Conservation (phyloP, 2,797 vertebrate species). For the Semotilus atromaculatus region DNA sequence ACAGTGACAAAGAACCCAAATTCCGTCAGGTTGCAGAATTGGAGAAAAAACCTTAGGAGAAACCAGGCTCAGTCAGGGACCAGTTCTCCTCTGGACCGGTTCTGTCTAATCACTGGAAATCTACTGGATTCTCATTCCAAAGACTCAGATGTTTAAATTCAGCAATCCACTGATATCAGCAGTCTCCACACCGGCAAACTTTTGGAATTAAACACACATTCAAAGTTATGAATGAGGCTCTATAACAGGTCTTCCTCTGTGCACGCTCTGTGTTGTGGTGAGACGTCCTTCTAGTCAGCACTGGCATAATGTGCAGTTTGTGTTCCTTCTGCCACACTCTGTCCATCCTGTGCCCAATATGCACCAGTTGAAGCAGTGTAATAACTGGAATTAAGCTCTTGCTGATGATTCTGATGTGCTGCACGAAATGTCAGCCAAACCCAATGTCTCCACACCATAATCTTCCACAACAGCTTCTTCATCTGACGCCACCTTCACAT, state of each 20-base stretch:
- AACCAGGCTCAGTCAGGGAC: neutral
- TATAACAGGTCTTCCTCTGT: neutral
- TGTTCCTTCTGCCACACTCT: conserved; percentile 63
- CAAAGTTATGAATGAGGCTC: conserved; percentile 20
- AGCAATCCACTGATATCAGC: neutral
- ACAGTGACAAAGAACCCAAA: neutral
- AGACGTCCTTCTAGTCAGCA: conserved; percentile 27
- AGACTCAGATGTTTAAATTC: neutral
- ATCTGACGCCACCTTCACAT: conserved; percentile 51
- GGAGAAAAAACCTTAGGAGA: neutral
- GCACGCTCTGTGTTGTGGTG: neutral
- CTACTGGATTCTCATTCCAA: neutral
- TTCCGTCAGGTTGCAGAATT: neutral
- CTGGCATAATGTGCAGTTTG: conserved; percentile 67
- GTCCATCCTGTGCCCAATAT: conserved; percentile 70
- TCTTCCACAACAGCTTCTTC: conserved; percentile 73
- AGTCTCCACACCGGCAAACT: neutral
- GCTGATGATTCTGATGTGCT: conserved; percentile 73
- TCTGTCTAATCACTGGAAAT: neutral
- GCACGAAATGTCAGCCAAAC: conserved; percentile 73
- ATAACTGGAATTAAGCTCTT: conserved; percentile 80
- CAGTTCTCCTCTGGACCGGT: neutral
- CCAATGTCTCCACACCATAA: conserved; percentile 76
- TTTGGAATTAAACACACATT: neutral
- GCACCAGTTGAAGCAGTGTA: conserved; percentile 78